Base-by-base conservation (phyloP, 2,888 invertebrate species). In the Neria commutata region DNA sequence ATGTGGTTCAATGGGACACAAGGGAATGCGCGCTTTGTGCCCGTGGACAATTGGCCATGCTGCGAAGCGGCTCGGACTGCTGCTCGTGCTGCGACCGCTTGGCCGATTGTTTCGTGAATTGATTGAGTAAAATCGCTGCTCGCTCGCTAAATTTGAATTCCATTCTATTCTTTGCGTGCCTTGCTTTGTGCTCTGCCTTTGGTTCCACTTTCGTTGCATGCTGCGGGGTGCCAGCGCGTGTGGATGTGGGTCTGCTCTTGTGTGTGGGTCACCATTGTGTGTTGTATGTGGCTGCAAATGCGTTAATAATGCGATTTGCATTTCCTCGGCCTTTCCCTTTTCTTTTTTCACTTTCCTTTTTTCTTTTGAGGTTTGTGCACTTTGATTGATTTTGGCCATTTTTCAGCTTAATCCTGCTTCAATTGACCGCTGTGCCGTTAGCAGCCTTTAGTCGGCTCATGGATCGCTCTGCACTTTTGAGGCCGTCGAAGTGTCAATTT, bases 281-380 rank as follows among this genome's bases (percentile, higher is more conserved):
- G 29, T 29, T 8, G 29, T 8, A 64, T 65, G 69, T 67, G 68
- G 59, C 71, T 68, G 66, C 66, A 66, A 53, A 70, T 65, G 76
- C 73, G 73, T 77, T 74, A 73, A 74, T 78, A 77, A 78, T 76
- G 71, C 76, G 78, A 77, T 78, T 77, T 77, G 75, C 77, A 78
- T 77, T 75, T 73, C 64, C 64, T 46, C 52, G 29, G 11, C 34
- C 25, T 42, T 3, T 37, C 3, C 70, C 65, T 67, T 66, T 56
- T 23, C 14, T 34, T 14, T 16, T 34, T 25, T 34, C 56, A 46
- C 26, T 61, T 58, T 49, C n/a, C 48, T 52, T 49, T 42, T 48
- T 17, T 23, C 1, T 51, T 46, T 25, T 48, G 48, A 51, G 23
- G 8, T 34, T 34, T 34, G 14, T 66, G 70, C 69, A 66, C 69